Evolutionary conservation across 23 tunicate genomes (phyloP).

Genomic region (Styela plicata): DNA sequence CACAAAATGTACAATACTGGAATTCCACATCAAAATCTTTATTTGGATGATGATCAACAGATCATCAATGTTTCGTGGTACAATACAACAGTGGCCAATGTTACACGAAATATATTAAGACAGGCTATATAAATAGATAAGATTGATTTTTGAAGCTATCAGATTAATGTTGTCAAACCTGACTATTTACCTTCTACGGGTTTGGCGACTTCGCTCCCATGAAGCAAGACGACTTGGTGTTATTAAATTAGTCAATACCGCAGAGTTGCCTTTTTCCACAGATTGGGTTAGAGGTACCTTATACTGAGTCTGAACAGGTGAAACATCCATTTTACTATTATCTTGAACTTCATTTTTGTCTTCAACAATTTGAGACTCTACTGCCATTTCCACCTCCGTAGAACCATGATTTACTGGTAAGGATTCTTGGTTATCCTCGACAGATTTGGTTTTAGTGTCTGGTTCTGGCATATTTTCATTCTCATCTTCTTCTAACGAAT

Average conservation of each 20-base stretch:
- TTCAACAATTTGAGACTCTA: neutral
- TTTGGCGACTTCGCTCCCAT: conserved; percentile 23
- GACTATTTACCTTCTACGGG: neutral
- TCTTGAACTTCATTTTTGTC: neutral
- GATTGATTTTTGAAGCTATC: too few relatives aligned
- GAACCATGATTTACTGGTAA: neutral
- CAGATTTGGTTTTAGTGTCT: neutral
- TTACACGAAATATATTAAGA: too few relatives aligned
- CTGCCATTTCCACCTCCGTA: neutral
- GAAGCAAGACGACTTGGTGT: conserved; percentile 49
- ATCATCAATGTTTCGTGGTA: too few relatives aligned
- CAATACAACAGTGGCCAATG: too few relatives aligned
- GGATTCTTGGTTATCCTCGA: too few relatives aligned
- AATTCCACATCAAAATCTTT: too few relatives aligned
- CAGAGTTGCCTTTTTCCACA: neutral
- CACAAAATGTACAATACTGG: too few relatives aligned
- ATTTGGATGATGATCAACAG: too few relatives aligned
- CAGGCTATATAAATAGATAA: too few relatives aligned
- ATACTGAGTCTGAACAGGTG: neutral
- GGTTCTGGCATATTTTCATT: neutral
- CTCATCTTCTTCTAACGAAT: neutral
- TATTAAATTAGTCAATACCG: conserved; percentile 24
- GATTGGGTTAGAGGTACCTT: neutral
- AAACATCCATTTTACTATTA: neutral
- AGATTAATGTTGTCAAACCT: too few relatives aligned